These are phyloP conservation scores for Lycodopsis pacificus DNA, from an alignment of 2,797 vertebrate genomes.

Conservation along the genomic window DNA sequence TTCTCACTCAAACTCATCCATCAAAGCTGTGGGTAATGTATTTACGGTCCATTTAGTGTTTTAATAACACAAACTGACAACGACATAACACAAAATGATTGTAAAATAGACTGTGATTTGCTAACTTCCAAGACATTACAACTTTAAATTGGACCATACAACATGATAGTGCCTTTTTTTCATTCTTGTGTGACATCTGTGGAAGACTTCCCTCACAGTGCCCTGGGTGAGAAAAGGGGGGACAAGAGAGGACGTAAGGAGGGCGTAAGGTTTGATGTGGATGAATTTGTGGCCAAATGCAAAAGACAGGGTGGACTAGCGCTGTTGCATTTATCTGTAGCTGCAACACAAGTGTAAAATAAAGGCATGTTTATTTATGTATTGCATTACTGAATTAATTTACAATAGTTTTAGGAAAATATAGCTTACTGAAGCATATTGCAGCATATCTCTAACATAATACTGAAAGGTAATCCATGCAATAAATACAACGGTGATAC, in stretches of 20 bases:
- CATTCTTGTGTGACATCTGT: neutral
- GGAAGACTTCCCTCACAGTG: neutral
- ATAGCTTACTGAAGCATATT: neutral
- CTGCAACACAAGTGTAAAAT: neutral
- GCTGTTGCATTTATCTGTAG: neutral
- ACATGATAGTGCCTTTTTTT: neutral
- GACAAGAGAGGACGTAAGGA: neutral
- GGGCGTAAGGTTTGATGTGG: neutral
- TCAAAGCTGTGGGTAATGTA: too few relatives aligned
- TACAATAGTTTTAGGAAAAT: too few relatives aligned
- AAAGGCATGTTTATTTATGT: neutral
- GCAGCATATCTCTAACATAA: neutral
- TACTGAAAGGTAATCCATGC: neutral
- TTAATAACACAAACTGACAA: neutral
- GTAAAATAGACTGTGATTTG: neutral
- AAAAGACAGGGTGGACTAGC: neutral
- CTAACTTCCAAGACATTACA: neutral
- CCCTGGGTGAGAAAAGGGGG: neutral
- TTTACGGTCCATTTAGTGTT: neutral
- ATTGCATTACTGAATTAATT: neutral
- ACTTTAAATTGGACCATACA: neutral
- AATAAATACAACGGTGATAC: neutral
- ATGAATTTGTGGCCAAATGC: neutral
- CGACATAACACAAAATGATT: neutral
- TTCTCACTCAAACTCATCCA: slow-evolving; percentile 1